These are phyloP conservation scores for Clanis bilineata DNA, from an alignment of 2,888 invertebrate genomes.

Conservation along the genomic window DNA sequence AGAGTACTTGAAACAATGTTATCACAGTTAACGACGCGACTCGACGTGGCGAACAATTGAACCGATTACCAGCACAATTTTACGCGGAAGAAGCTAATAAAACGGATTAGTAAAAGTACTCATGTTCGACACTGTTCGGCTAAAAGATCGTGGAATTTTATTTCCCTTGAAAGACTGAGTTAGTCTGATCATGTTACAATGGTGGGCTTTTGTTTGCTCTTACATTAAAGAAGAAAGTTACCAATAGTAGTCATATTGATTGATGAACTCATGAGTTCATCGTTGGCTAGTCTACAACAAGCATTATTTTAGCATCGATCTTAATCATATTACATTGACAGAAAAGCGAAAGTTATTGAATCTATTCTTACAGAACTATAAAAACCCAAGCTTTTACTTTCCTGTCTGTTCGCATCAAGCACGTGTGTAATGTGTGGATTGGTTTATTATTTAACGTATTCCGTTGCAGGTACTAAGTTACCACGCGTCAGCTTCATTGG, in stretches of 20 bases:
- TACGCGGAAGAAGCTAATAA: conserved; percentile 12
- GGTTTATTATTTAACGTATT: not conserved
- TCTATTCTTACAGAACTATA: too few relatives aligned
- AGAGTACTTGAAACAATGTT: conserved; percentile 10
- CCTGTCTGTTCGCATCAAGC: not conserved
- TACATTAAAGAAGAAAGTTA: too few relatives aligned
- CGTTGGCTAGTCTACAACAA: too few relatives aligned
- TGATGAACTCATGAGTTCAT: too few relatives aligned
- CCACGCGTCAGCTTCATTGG: conserved; percentile 95
- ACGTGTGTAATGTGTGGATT: not conserved
- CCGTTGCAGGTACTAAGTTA: conserved; percentile 88
- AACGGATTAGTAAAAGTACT: conserved; percentile 5
- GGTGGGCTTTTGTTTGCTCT: too few relatives aligned
- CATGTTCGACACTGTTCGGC: not conserved
- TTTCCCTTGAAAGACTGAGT: not conserved
- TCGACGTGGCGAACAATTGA: conserved; percentile 7
- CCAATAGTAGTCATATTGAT: too few relatives aligned
- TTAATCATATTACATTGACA: too few relatives aligned
- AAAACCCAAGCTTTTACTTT: too few relatives aligned
- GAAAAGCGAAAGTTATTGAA: too few relatives aligned
- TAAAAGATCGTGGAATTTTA: not conserved
- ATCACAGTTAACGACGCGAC: not conserved
- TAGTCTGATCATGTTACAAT: not conserved
- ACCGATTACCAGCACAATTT: conserved; percentile 6
- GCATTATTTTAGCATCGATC: too few relatives aligned